phyloP scores from a whole-genome alignment of 2,113 vertebrate genomes.

The Tretioscincus oriximinensis region DNA sequence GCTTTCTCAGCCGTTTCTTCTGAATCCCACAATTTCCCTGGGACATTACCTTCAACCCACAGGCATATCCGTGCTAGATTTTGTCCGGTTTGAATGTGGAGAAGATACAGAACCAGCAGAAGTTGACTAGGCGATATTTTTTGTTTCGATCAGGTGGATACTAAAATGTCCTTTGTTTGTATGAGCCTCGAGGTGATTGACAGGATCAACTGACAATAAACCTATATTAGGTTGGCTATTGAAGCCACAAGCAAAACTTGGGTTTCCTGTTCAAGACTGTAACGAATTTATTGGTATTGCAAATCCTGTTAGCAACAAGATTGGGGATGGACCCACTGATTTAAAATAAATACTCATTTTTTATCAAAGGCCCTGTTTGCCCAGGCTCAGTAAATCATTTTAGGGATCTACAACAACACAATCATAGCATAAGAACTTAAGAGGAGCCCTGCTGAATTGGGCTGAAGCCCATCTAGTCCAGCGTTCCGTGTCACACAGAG shows the following conservation, averaged over 20 bases:
- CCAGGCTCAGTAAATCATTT: no score
- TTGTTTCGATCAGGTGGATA: background rate
- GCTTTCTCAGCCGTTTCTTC: constrained; percentile 83
- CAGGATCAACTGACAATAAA: background rate
- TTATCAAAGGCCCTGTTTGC: background rate
- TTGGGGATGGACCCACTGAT: background rate
- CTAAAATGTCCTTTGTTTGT: background rate
- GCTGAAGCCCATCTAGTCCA: no score
- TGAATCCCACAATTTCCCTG: constrained; percentile 82
- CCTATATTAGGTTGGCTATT: background rate
- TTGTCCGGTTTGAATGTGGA: constrained; percentile 87
- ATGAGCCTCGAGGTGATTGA: background rate
- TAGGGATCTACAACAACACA: no score
- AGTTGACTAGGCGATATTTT: background rate
- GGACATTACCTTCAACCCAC: constrained; percentile 81
- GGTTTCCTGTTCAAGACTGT: background rate
- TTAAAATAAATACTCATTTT: background rate
- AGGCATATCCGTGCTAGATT: constrained; percentile 82
- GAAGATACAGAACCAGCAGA: constrained; percentile 61
- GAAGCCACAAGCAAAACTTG: background rate
- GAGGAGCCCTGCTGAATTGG: no score
- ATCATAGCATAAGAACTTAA: no score
- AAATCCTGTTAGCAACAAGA: background rate
- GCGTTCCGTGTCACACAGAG: no score
- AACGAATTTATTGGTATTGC: background rate